Conservation (phyloP, 2,888 invertebrate genomes). For the Cheiracanthium punctorium region DNA sequence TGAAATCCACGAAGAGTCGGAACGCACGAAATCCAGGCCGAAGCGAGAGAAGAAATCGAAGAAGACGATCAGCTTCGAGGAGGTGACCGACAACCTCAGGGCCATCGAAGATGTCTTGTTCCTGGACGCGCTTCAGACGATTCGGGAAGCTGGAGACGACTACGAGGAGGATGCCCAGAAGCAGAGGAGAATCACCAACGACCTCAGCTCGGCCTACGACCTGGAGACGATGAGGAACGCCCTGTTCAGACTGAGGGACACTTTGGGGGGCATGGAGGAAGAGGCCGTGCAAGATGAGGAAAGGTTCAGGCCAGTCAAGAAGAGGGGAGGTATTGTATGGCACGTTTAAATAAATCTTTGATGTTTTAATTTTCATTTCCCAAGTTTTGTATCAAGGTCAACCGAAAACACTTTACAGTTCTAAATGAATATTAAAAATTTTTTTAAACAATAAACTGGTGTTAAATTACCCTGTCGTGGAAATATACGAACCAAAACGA, state of each 20-base stretch:
- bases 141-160: constrained; percentile 42
- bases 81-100: constrained; percentile 57
- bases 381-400: no score
- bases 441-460: no score
- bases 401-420: no score
- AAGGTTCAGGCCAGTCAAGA: constrained; percentile 25
- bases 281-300: constrained; percentile 41
- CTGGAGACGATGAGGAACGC: constrained; percentile 70
- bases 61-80: constrained; percentile 41
- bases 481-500: no score
- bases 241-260: constrained; percentile 66
- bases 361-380: no score
- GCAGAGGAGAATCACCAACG: constrained; percentile 48
- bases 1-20: not conserved
- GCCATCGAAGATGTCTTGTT: constrained; percentile 60
- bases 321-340: constrained; percentile 60
- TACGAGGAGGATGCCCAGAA: constrained; percentile 34
- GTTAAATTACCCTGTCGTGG: no score
- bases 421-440: no score
- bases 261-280: constrained; percentile 55
- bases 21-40: not conserved
- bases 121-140: constrained; percentile 56
- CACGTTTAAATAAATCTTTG: no score
- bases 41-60: constrained; percentile 14
- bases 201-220: constrained; percentile 71